Evolutionary conservation across 1,140 invertebrate species (phyloP).

Genomic region (Cyclina sinensis): DNA sequence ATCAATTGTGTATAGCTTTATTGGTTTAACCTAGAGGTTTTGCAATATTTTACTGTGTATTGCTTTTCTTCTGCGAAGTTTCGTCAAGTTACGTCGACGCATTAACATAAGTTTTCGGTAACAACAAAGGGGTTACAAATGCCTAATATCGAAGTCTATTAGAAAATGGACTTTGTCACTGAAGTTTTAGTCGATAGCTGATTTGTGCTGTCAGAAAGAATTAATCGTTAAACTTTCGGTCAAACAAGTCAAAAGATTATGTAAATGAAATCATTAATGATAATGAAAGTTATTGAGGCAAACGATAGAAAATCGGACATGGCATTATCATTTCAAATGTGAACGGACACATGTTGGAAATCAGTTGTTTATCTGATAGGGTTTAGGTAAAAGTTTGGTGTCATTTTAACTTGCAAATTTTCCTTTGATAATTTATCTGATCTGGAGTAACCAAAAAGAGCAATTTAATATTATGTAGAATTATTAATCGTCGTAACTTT

Average conservation of each 20-base stretch:
- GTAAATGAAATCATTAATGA: neutral
- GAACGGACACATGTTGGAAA: too few relatives aligned
- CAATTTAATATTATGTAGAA: too few relatives aligned
- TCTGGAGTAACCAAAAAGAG: too few relatives aligned
- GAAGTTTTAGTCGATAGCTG: neutral
- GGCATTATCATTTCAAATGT: too few relatives aligned
- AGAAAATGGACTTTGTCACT: neutral
- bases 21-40: neutral
- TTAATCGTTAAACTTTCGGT: slow-evolving; percentile 5
- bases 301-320: neutral
- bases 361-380: too few relatives aligned
- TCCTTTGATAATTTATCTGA: too few relatives aligned
- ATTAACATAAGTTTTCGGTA: neutral
- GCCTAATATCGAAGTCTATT: neutral
- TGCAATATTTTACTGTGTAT: neutral
- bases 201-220: neutral
- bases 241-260: neutral
- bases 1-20: neutral
- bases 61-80: neutral
- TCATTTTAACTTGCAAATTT: too few relatives aligned
- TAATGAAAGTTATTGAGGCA: neutral
- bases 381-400: too few relatives aligned
- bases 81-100: neutral
- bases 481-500: too few relatives aligned
- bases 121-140: neutral